Conservation (phyloP, 2,113 vertebrate genomes). For the Seriola quinqueradiata region DNA sequence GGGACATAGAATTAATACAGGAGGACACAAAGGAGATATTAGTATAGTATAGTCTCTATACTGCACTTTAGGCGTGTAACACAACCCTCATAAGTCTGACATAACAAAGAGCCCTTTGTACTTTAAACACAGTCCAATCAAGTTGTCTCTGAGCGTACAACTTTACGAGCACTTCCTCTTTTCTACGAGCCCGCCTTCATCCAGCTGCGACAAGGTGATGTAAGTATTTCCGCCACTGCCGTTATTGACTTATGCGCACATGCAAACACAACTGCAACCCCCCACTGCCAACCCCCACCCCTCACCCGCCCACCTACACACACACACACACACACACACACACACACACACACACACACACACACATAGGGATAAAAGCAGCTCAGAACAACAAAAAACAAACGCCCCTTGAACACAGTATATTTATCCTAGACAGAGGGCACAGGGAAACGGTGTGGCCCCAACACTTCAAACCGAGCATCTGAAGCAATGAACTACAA, state of each 20-base stretch:
- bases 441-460: conserved; percentile 44
- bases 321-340: neutral
- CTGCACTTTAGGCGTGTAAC: neutral
- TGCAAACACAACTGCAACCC: too few species aligned
- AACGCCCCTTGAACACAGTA: conserved; percentile 58
- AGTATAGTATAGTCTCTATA: neutral
- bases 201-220: neutral
- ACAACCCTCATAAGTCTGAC: conserved; percentile 1
- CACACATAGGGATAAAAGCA: conserved; percentile 49
- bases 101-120: conserved; percentile 59
- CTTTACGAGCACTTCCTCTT: conserved; percentile 31
- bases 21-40: too few species aligned
- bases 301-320: neutral
- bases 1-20: neutral
- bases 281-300: neutral
- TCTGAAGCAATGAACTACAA: conserved; percentile 45
- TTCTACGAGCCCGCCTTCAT: neutral
- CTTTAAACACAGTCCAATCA: conserved; percentile 10
- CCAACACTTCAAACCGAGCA: conserved; percentile 61
- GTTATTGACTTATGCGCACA: conserved; percentile 5
- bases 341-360: neutral
- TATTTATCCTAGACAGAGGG: conserved; percentile 66
- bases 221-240: conserved; percentile 13
- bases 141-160: neutral
- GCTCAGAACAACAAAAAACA: conserved; percentile 60